Evolutionary conservation across 2,888 invertebrate genomes (phyloP), one percentile per base, ranked within the genome.

Genomic region (Deroplatys truncata): DNA sequence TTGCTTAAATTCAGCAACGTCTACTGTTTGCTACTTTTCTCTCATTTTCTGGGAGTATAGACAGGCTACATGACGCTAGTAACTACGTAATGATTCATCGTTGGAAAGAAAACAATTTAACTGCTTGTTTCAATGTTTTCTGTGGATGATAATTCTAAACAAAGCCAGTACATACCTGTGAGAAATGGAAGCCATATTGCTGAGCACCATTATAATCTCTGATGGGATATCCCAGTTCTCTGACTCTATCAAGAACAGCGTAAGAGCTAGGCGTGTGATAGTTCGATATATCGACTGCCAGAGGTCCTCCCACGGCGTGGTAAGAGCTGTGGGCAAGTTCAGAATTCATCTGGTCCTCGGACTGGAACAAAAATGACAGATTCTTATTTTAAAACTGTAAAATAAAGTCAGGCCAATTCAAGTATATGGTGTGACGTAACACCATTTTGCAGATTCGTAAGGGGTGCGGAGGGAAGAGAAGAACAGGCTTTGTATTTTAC

Each of bases 161-260:
- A 72, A 4, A 72, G 43, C 10, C 1, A 15, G 10, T 85, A 25
- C 43, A 31, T 82, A 83, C 88, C 84, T 88, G 88, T 1, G 97
- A 96, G 29, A 98, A 92, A 97, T 98, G 97, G 92, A 98, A 98
- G 28, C 98, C 98, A 0, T 97, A 97, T 93, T 98, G 98, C 92
- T 96, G 95, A 91, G 95, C 97, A 2, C 98, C 98, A 92, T 98
- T 98, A 91, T 97, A 95, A 92, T 98, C 98, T 29, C 97, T 95
- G 91, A 96, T 96, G 84, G 96, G 96, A 92, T 97, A 98, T 43
- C 98, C 98, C 91, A 98, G 93, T 93, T 98, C 98, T 92, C 95
- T 95, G 43, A 97, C 97, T 0, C 97, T 98, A 94, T 97, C 96
- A 3, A 98, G 93, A 92, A 98, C 98, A 0, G 97, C 96, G 25